These are phyloP conservation scores for Coenobita brevimanus DNA, from an alignment of 1,140 invertebrate species.

Conservation along the genomic window DNA sequence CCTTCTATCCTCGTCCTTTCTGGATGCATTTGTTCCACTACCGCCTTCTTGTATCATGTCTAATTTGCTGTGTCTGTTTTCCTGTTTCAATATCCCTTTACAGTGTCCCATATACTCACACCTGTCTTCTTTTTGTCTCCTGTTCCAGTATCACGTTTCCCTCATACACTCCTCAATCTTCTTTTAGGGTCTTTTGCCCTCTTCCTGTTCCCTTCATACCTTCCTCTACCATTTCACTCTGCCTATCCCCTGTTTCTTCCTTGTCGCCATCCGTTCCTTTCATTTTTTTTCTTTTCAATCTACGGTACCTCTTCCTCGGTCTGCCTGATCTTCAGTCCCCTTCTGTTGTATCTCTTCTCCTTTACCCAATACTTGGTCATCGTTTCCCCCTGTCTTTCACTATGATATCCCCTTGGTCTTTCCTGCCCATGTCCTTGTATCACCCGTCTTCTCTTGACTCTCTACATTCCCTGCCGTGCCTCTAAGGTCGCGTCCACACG, in stretches of 20 bases:
- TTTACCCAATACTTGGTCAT: not conserved
- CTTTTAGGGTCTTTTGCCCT: not conserved
- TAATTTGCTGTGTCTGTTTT: too few species aligned
- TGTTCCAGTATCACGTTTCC: not conserved
- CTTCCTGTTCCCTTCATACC: not conserved
- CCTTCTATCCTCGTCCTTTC: too few species aligned
- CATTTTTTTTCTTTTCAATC: not conserved
- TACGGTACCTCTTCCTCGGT: not conserved
- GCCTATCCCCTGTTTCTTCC: not conserved
- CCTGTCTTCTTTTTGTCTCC: too few species aligned
- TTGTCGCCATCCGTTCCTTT: not conserved
- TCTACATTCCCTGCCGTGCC: not conserved
- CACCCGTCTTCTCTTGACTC: not conserved
- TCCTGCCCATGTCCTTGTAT: not conserved
- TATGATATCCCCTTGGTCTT: not conserved
- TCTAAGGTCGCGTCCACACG: too few species aligned
- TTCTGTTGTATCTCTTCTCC: not conserved
- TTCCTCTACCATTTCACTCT: not conserved
- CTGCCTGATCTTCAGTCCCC: not conserved
- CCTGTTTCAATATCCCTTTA: too few species aligned
- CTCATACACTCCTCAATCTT: not conserved
- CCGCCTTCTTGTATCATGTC: too few species aligned
- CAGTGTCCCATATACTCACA: too few species aligned
- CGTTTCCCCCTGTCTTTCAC: not conserved
- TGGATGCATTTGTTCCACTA: too few species aligned